Evolutionary conservation across 2,797 vertebrate genomes (phyloP), one percentile per base, ranked within the genome.

Genomic region (Anguilla pacifica): DNA sequence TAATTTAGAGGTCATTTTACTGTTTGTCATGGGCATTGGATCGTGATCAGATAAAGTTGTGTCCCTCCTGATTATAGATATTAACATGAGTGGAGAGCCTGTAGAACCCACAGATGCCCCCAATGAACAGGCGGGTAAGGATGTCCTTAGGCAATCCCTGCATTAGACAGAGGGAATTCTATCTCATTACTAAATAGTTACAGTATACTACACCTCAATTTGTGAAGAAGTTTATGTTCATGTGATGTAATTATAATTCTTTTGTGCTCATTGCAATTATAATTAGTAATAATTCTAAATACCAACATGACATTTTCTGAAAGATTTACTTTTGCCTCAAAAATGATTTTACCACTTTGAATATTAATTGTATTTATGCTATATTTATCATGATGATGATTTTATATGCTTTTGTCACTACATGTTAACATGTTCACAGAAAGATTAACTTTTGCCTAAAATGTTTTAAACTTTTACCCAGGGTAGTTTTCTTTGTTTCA

Each of bases 41-140:
- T 93, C 92, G 91, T 91, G 94, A 88, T 89, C 92, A 93, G 91
- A 90, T 96, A 93, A 96, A 96, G 95, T 94, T 95, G 93, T 95
- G 96, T 96, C 96, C 96, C 95, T 95, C 94, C 96, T 96, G 97
- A 92, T 96, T 96, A 85, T 96, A 99, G 98, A 97, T 96, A 97
- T 97, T 96, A 98, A 98, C 97, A 99, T 99, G 98, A 99, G 97
- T 91, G 92, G 97, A 86, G 97, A 98, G 91, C 91, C 96, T 1
- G 96, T 97, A 86, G 97, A 98, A 92, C 97, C 97, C 93, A 95
- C 97, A 61, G 97, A 98, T 82, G 91, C 94, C 84, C 94, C 92
- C 72, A 94, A 94, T 1, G 94, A 97, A 90, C 97, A 97, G 88
- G 91, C 97, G 94, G 98, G 98, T 99, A 96, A 97, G 98, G 85